Conservation (phyloP, 2,888 invertebrate genomes). For the Pseudococcus viburni region DNA sequence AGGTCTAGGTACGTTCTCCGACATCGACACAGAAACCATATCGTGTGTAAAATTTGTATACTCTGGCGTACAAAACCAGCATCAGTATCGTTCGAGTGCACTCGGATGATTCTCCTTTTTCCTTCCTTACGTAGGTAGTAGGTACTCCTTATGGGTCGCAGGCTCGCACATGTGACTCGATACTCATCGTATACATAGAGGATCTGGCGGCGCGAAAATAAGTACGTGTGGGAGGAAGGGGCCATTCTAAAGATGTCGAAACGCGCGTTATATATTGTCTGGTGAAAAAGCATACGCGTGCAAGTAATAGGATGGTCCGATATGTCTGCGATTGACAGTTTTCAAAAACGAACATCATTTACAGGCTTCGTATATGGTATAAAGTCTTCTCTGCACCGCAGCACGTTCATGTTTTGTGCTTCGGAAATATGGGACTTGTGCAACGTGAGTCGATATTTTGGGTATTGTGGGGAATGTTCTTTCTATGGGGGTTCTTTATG, state of each 20-base stretch:
- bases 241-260: conserved; percentile 43
- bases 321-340: conserved; percentile 65
- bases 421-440: background rate
- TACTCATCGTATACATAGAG: background rate
- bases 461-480: conserved; percentile 18
- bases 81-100: conserved; percentile 3
- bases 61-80: background rate
- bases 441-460: background rate
- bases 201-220: background rate
- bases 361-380: conserved; percentile 41
- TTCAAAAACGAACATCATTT: conserved; percentile 66
- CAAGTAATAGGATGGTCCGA: conserved; percentile 65
- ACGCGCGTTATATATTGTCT: conserved; percentile 50
- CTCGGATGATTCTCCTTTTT: background rate
- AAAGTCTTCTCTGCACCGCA: conserved; percentile 19
- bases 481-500: background rate
- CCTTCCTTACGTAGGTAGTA: background rate
- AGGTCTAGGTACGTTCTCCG: background rate
- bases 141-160: background rate
- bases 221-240: background rate
- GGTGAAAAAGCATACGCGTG: conserved; percentile 61
- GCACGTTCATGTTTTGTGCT: background rate
- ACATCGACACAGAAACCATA: background rate
- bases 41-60: conserved; percentile 10
- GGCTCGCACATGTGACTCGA: background rate